phyloP scores from a whole-genome alignment of 1,140 invertebrate genomes.

The Harpegnathos saltator region DNA sequence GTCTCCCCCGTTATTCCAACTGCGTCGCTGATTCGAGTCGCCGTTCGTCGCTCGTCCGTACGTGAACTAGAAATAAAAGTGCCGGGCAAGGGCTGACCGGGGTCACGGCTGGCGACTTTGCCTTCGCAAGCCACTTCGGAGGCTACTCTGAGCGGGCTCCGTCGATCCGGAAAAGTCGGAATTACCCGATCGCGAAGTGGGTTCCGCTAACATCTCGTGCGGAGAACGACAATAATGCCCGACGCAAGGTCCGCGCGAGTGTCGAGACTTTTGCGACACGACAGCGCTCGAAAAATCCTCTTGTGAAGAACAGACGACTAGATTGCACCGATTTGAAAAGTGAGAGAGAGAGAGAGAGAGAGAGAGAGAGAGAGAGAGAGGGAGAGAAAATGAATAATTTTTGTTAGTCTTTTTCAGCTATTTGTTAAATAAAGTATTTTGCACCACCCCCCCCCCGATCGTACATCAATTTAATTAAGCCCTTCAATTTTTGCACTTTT shows the following conservation, averaged over 20 bases:
- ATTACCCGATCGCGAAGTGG: neutral
- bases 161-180: neutral
- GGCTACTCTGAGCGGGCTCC: too few relatives aligned
- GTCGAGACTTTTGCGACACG: neutral
- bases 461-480: too few relatives aligned
- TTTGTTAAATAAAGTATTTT: too few relatives aligned
- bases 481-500: too few relatives aligned
- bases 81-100: neutral
- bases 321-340: neutral
- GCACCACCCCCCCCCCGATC: too few relatives aligned
- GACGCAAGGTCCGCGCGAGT: neutral
- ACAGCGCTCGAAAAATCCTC: neutral
- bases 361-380: too few relatives aligned
- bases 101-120: too few relatives aligned
- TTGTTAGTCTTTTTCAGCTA: too few relatives aligned
- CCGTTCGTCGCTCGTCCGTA: conserved; percentile 3
- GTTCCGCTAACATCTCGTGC: neutral
- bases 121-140: too few relatives aligned
- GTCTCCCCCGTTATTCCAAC: conserved; percentile 1
- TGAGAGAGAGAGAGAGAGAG: too few relatives aligned
- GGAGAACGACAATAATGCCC: neutral
- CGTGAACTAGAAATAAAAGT: neutral
- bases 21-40: conserved; percentile 8
- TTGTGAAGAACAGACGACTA: neutral
- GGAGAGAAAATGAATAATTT: too few relatives aligned